These are phyloP conservation scores for Flexamia atlantica DNA, from an alignment of 2,888 invertebrate species.

Conservation along the genomic window DNA sequence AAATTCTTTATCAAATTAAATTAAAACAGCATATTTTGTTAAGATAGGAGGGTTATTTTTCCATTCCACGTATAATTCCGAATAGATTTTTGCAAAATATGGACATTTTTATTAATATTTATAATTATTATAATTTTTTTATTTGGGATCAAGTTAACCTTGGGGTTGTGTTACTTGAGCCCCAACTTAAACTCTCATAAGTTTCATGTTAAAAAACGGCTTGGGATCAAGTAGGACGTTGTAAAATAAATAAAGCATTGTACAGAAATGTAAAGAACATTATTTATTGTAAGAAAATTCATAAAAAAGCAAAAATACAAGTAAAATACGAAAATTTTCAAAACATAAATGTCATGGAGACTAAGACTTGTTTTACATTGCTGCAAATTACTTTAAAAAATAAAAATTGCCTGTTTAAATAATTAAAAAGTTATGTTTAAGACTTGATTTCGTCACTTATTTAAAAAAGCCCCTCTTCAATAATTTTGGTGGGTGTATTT, in stretches of 20 bases:
- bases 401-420: too few species aligned
- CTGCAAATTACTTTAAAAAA: too few species aligned
- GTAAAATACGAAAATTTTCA: too few species aligned
- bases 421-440: neutral
- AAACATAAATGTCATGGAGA: too few species aligned
- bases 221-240: conserved; percentile 43
- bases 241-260: neutral
- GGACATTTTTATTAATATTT: too few species aligned
- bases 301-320: neutral
- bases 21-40: too few species aligned
- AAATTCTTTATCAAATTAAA: too few species aligned
- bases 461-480: conserved; percentile 50
- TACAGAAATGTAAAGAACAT: neutral
- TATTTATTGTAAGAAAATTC: neutral
- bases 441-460: neutral
- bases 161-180: conserved; percentile 53
- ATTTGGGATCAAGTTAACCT: conserved; percentile 56
- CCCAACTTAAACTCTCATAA: conserved; percentile 36
- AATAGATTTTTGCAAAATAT: too few species aligned
- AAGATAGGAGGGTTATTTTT: too few species aligned
- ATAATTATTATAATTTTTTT: conserved; percentile 43
- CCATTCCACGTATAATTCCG: too few species aligned
- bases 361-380: too few species aligned
- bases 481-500: conserved; percentile 58
- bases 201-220: neutral